Percentiles rank a stretch among this genome's conserved stretches.
Evolutionary conservation across 2,797 vertebrate species (phyloP).

Genomic region (Limosa lapponica): DNA sequence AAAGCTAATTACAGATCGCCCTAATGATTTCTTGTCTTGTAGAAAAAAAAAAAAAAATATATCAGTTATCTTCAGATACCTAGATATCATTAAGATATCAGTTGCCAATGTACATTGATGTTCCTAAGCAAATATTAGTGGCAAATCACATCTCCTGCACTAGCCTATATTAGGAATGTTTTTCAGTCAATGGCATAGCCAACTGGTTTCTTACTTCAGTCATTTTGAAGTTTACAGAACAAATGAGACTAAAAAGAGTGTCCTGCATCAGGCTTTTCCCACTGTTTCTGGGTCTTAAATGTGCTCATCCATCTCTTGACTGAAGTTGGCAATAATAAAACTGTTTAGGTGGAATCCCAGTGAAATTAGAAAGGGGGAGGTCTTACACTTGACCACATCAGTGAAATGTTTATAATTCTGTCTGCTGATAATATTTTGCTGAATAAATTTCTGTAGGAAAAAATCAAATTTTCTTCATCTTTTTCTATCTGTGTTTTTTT

Average conservation of each 20-base stretch:
- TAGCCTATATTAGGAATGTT: background rate
- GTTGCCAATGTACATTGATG: background rate
- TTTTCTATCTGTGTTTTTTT: background rate
- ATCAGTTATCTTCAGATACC: too few relatives aligned
- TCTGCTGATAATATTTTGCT: background rate
- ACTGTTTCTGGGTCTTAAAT: background rate
- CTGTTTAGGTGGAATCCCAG: background rate
- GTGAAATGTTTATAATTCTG: conserved; percentile 28
- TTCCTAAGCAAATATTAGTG: background rate
- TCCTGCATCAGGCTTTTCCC: background rate
- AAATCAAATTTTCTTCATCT: background rate
- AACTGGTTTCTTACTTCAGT: background rate
- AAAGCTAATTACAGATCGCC: background rate
- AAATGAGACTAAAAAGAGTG: background rate
- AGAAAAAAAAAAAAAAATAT: rapidly evolving
- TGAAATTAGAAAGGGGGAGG: background rate
- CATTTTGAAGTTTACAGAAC: background rate
- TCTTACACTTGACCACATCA: conserved; percentile 35
- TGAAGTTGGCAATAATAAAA: conserved; percentile 19
- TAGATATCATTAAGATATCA: background rate
- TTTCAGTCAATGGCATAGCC: background rate
- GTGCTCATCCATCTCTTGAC: background rate
- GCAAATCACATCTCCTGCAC: background rate
- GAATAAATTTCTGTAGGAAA: background rate
- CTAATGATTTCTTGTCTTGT: background rate